Percentiles rank a stretch among this genome's conserved stretches.
These are phyloP conservation scores for Acestrorhynchus altus DNA, from an alignment of 2,797 vertebrate species.

Conservation along the genomic window DNA sequence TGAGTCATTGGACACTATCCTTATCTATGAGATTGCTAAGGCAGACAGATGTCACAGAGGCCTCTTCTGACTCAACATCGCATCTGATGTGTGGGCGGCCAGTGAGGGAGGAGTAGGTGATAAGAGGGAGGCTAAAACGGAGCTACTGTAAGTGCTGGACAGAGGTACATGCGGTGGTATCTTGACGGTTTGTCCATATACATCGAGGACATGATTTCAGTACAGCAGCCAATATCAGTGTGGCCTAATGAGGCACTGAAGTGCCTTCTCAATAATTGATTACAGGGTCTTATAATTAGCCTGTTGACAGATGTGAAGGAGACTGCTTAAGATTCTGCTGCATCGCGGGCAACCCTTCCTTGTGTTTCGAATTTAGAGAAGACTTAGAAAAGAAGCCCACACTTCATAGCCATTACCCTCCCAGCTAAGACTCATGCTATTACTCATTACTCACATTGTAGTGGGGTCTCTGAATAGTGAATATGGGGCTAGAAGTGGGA, in stretches of 20 bases:
- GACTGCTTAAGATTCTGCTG: not conserved
- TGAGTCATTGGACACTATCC: not conserved
- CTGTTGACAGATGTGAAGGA: constrained; percentile 13
- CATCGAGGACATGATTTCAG: not conserved
- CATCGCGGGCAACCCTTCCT: not conserved
- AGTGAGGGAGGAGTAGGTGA: constrained; percentile 13
- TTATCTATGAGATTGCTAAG: constrained; percentile 20
- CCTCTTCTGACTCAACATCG: constrained; percentile 39
- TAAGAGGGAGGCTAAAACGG: not conserved
- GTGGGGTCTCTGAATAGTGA: not conserved
- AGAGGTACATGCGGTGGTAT: not conserved
- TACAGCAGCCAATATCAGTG: not conserved
- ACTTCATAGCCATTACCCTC: too few relatives aligned
- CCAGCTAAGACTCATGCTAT: not conserved
- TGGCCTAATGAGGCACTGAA: not conserved
- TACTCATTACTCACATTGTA: not conserved
- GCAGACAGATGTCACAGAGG: constrained; percentile 11
- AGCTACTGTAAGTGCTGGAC: not conserved
- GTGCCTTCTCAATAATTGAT: constrained; percentile 3
- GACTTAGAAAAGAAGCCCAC: not conserved
- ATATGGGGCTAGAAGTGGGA: not conserved
- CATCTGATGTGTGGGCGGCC: constrained; percentile 37
- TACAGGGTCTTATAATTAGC: constrained; percentile 16
- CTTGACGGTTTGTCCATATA: not conserved
- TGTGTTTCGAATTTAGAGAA: not conserved